Base-by-base conservation (phyloP, 2,888 invertebrate genomes). In the Dilophus febrilis region DNA sequence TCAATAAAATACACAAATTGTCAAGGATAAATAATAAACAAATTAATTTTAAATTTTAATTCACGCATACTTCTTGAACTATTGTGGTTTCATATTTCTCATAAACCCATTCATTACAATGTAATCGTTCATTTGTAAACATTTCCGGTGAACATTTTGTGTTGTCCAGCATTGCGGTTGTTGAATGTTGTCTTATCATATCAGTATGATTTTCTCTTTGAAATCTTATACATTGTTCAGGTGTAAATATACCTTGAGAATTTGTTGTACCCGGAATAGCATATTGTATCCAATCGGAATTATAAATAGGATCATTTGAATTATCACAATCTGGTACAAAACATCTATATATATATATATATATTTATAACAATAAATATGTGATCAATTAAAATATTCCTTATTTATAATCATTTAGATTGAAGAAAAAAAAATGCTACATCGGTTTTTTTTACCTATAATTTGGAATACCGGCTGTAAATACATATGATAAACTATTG, bases 401-500 rank as follows among this genome's bases (percentile, higher is more conserved):
- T 28, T 17, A 33, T 14, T 18, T 16, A 26, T 17, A 36, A 19
- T 27, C 19, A 3, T 30, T 16, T 6, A 18, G 16, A n/a, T n/a
- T n/a, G n/a, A n/a, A n/a, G n/a, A 30, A 13, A 32, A 32, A 14
- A 30, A 5, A 30, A 7, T 30, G 4, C 4, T 33, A 17, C 33
- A 17, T 5, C 30, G n/a, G 4, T 5, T 8, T 30, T 11, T 39
- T 39, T 46, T 54, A 72, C 68, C 73, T 67, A 51, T 73, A 72
- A 40, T 66, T 57, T 10, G 72, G 72, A 32, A 65, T 59, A 35
- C 71, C 72, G 8, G 72, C 71, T 3, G 71, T 70, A 53, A 73
- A 74, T 7, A 72, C 72, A 48, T 72, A 72, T 22, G 69, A 70
- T 16, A 74, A 53, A 56, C 71, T 73, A 50, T 72, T 72, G 6